phyloP scores from a whole-genome alignment of 2,888 invertebrate species.

The Chironomus riparius region DNA sequence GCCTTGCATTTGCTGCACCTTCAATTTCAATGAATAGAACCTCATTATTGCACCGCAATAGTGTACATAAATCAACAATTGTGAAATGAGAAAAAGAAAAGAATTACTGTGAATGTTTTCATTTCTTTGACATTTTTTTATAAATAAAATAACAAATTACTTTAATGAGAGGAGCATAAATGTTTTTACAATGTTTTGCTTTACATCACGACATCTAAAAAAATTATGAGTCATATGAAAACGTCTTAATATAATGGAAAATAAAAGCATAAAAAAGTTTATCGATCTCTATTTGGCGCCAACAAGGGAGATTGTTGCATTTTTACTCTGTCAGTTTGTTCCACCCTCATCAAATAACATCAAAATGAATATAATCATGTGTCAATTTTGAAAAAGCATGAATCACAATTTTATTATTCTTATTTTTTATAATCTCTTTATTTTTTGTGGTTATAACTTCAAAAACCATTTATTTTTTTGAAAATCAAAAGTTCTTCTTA shows the following conservation, averaged over 20 bases:
- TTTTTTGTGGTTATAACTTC: not conserved
- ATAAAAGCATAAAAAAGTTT: not conserved
- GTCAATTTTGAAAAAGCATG: not conserved
- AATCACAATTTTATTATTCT: not conserved
- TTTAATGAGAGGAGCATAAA: not conserved
- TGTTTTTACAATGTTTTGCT: not conserved
- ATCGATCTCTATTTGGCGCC: not conserved
- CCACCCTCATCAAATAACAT: not conserved
- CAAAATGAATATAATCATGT: too few species aligned
- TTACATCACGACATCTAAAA: not conserved
- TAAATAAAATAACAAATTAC: not conserved
- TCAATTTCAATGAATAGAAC: not conserved
- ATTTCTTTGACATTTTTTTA: not conserved
- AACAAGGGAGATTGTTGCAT: not conserved
- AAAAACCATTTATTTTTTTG: too few species aligned
- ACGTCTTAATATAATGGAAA: not conserved
- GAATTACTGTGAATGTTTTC: not conserved
- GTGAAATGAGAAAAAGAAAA: not conserved
- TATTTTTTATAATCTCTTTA: not conserved
- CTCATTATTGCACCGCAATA: not conserved
- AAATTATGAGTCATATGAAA: not conserved
- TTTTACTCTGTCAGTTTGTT: not conserved
- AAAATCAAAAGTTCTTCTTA: too few species aligned
- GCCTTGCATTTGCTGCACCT: not conserved
- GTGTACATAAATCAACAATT: not conserved